Evolutionary conservation across 2,797 vertebrate species (phyloP).

Genomic region (Aphelocoma californica): DNA sequence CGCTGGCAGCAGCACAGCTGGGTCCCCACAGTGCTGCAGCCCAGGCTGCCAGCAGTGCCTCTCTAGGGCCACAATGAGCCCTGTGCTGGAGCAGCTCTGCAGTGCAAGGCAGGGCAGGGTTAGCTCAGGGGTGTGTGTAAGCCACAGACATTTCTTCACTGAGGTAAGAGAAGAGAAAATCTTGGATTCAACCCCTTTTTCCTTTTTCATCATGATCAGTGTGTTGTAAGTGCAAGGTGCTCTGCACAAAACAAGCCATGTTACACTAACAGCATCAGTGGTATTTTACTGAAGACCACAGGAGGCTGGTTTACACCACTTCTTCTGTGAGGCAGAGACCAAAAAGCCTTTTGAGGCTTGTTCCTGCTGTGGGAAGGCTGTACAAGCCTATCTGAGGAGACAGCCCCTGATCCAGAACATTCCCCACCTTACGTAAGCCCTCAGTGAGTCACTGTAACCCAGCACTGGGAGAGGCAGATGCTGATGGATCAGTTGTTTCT

Average conservation of each 20-base stretch:
- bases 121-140: background rate
- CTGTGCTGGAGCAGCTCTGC: background rate
- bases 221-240: background rate
- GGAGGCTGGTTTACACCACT: background rate
- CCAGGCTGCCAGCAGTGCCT: background rate
- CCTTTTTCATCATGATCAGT: background rate
- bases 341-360: background rate
- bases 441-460: background rate
- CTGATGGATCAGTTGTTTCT: background rate
- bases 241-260: background rate
- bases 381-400: background rate
- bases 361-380: background rate
- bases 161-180: background rate
- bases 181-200: background rate
- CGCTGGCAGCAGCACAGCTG: background rate
- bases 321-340: background rate
- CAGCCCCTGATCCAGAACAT: background rate
- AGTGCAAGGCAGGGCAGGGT: background rate
- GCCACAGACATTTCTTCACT: background rate
- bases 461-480: background rate
- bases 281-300: background rate
- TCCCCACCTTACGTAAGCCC: background rate
- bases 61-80: background rate
- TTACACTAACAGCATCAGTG: background rate
- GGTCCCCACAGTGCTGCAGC: background rate